Percentiles rank a stretch among this genome's conserved stretches.
These are phyloP conservation scores for Gymnodraco acuticeps DNA, from an alignment of 2,797 vertebrate species.

Conservation along the genomic window DNA sequence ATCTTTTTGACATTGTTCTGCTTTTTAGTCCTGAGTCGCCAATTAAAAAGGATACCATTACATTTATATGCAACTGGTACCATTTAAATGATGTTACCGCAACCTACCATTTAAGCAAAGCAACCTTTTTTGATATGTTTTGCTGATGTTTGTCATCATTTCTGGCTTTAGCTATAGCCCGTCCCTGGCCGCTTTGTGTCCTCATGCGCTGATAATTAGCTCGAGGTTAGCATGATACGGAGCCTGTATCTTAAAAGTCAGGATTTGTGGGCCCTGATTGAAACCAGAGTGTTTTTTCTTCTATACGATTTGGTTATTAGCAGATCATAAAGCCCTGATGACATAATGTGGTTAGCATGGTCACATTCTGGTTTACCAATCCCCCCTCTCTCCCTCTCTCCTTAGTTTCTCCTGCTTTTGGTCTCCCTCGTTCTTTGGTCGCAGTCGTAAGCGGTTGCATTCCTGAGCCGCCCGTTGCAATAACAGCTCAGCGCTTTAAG, in stretches of 20 bases:
- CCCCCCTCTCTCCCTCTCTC: constrained; percentile 37
- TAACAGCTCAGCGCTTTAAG: constrained; percentile 83
- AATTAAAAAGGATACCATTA: constrained; percentile 22
- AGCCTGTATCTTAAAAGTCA: constrained; percentile 56
- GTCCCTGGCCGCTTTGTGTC: constrained; percentile 11
- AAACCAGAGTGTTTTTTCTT: constrained; percentile 78
- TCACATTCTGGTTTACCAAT: constrained; percentile 74
- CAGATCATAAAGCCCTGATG: constrained; percentile 78
- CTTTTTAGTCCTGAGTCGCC: constrained; percentile 5
- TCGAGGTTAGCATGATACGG: constrained; percentile 33
- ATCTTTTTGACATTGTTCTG: neutral
- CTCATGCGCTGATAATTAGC: constrained; percentile 55
- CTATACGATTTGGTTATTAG: constrained; percentile 79
- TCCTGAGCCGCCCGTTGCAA: constrained; percentile 80
- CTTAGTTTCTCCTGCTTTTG: constrained; percentile 31
- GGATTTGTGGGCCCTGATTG: constrained; percentile 61
- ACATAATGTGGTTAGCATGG: constrained; percentile 82
- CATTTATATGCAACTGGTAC: constrained; percentile 14
- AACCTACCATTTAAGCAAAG: neutral
- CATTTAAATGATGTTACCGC: constrained; percentile 30
- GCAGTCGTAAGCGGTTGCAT: constrained; percentile 69
- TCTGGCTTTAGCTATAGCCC: too few species aligned
- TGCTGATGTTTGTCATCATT: too few species aligned
- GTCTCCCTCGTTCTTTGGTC: constrained; percentile 60
- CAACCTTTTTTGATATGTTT: too few species aligned